Base-by-base conservation (phyloP, 1,140 invertebrate genomes). In the Monochamus saltuarius region DNA sequence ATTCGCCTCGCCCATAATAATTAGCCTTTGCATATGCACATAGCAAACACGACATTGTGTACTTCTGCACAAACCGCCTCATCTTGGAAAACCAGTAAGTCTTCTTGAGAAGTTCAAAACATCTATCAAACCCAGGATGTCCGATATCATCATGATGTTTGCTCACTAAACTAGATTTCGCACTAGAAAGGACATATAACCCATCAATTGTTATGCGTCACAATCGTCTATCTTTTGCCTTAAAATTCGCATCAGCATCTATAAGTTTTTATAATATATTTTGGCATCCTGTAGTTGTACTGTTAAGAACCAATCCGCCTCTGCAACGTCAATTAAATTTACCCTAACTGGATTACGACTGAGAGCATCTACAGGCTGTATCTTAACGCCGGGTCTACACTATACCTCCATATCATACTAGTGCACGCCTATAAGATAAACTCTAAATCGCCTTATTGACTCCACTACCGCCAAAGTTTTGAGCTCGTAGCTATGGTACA, bases 381-480 rank as follows among this genome's bases (percentile, higher is more conserved):
- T 71, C 8, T 59, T 59, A 16, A 22, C 46, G 9, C 73, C 73
- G 0, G 65, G 46, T 37, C 72, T 19, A 66, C 73, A 63, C 49
- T 66, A 52, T 10, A 76, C 55, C 11, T 61, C 55, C 51, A 73
- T 72, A 36, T 67, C 43, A 42, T 63, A 72, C 10, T 75, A 71
- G 11, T 47, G 29, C 0, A 62, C 22, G 8, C 66, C 66, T 17
- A 64, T 49, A 6, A 75, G 49, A 43, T 74, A 75, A 1, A 58
- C 40, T 17, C 70, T 35, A 52, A 76, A 75, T 8, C 65, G 50
- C 42, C 62, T 52, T 36, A 69, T 19, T 9, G 50, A 56, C 13
- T 58, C 42, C 13, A 65, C 47, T 45, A 65, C 50, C 57, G 45
- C 77, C 47, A 78, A 77, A 4, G 84, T 72, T 59, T 79, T 74